Conservation (phyloP, 2,888 invertebrate genomes). For the Coenonympha arcania region DNA sequence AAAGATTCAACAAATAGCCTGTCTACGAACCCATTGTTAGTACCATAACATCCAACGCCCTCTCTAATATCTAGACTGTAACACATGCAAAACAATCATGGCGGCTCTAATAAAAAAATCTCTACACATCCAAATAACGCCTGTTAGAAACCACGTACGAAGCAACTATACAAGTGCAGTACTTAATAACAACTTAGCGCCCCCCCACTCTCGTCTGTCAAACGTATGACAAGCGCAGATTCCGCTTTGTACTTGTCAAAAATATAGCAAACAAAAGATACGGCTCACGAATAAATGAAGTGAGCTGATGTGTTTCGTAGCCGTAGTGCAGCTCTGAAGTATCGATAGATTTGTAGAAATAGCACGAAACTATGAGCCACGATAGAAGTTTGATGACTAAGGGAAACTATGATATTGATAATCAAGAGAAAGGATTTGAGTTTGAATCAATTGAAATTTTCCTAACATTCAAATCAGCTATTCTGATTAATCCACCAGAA, state of each 20-base stretch:
- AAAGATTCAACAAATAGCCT: too few relatives aligned
- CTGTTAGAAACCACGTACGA: slow-evolving; percentile 13
- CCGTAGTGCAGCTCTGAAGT: slow-evolving; percentile 41
- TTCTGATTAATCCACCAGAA: too few relatives aligned
- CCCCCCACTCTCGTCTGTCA: slow-evolving; percentile 60
- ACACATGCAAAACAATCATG: background rate
- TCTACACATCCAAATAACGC: slow-evolving; percentile 5
- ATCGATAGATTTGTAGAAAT: slow-evolving; percentile 13
- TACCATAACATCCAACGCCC: too few relatives aligned
- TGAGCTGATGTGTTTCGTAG: slow-evolving; percentile 69
- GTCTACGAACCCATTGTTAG: too few relatives aligned
- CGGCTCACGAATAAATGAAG: slow-evolving; percentile 70
- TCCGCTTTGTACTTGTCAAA: slow-evolving; percentile 74
- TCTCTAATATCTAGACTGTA: background rate
- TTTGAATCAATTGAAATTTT: too few relatives aligned
- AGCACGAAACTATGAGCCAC: too few relatives aligned
- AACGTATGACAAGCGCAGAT: slow-evolving; percentile 73
- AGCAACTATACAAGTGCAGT: slow-evolving; percentile 51
- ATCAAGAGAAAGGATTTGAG: too few relatives aligned
- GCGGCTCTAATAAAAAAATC: slow-evolving; percentile 5
- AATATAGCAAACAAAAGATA: slow-evolving; percentile 75
- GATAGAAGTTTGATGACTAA: too few relatives aligned
- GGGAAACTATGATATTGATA: too few relatives aligned
- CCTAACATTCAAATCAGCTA: too few relatives aligned
- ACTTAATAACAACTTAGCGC: slow-evolving; percentile 70